These are phyloP conservation scores for Naja naja DNA, from an alignment of 2,113 vertebrate species.

Conservation along the genomic window DNA sequence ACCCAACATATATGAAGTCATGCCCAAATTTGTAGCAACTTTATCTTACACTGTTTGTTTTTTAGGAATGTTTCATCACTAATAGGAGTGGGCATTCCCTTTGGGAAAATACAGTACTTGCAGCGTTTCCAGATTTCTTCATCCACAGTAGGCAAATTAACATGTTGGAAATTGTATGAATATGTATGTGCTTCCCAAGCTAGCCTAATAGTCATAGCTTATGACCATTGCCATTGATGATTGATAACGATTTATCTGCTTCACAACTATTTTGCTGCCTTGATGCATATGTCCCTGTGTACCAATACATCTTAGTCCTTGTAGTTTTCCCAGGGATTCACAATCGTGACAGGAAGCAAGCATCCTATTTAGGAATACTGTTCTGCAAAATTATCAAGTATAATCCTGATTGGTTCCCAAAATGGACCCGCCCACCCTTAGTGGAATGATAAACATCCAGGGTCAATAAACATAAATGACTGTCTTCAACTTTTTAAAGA, in stretches of 20 bases:
- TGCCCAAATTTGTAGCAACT: neutral
- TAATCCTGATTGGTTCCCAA: neutral
- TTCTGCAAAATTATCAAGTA: neutral
- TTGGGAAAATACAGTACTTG: neutral
- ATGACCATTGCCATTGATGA: neutral
- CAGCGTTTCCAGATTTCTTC: neutral
- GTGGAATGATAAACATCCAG: neutral
- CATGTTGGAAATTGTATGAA: neutral
- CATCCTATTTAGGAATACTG: neutral
- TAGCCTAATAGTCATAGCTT: neutral
- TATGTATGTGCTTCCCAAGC: neutral
- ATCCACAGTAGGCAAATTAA: neutral
- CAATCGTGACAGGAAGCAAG: neutral
- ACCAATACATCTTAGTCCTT: neutral
- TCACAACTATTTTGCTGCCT: neutral
- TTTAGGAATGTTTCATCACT: neutral
- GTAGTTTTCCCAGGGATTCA: neutral
- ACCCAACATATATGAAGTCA: neutral
- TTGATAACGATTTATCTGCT: neutral
- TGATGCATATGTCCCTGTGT: neutral
- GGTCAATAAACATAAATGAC: neutral
- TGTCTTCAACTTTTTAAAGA: neutral
- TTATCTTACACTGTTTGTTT: neutral
- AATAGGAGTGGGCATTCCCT: neutral
- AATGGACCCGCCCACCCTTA: neutral